Conservation (phyloP, 2,113 vertebrate genomes). For the Pandion haliaetus region DNA sequence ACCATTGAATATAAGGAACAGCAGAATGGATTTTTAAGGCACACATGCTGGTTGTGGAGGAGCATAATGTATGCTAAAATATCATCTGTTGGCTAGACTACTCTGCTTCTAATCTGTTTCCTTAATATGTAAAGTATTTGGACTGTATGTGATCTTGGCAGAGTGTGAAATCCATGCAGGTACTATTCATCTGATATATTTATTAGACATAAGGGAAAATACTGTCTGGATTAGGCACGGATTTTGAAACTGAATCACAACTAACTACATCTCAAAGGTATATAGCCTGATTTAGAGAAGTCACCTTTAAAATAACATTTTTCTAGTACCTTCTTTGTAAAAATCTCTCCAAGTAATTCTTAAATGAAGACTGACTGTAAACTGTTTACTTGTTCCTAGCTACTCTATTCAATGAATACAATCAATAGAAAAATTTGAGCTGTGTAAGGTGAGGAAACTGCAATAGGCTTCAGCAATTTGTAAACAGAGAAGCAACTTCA, state of each 20-base stretch:
- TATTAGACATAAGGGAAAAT: not conserved
- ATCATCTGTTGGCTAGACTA: not conserved
- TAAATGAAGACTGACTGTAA: not conserved
- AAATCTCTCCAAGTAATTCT: not conserved
- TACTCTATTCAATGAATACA: not conserved
- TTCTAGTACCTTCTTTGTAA: not conserved
- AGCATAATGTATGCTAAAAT: not conserved
- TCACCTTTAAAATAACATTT: not conserved
- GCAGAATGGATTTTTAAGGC: not conserved
- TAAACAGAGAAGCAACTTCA: not conserved
- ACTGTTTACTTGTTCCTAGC: not conserved
- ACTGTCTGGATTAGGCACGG: not conserved
- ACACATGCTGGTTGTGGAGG: not conserved
- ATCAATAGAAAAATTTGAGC: not conserved
- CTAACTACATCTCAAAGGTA: not conserved
- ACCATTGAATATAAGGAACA: not conserved
- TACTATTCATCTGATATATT: not conserved
- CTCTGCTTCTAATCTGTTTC: not conserved
- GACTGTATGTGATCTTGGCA: not conserved
- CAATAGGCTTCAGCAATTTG: not conserved
- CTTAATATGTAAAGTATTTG: not conserved
- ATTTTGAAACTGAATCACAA: not conserved
- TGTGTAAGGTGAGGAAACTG: not conserved
- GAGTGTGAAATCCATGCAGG: not conserved
- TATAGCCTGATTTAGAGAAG: not conserved